Evolutionary conservation across 2,888 invertebrate genomes (phyloP).

Genomic region (Bombylius discolor): DNA sequence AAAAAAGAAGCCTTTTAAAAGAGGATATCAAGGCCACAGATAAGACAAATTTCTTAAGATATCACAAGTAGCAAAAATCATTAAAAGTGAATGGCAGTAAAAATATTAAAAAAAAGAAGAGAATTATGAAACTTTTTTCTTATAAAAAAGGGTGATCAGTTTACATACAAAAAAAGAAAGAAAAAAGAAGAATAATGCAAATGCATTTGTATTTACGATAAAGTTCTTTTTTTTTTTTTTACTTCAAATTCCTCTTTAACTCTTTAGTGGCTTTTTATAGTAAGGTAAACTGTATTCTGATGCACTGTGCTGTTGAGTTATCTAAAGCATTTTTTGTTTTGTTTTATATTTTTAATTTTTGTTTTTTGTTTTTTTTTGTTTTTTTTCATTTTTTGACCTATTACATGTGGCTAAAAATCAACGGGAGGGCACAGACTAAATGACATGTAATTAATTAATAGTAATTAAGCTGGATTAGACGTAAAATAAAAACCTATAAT

Average conservation of each 20-base stretch:
- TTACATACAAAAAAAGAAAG: not conserved
- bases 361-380: not conserved
- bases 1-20: not conserved
- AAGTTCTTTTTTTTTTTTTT: not conserved
- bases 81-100: not conserved
- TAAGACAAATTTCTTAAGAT: not conserved
- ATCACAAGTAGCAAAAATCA: constrained; percentile 4
- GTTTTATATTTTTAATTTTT: too few species aligned
- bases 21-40: constrained; percentile 4
- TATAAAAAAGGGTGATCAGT: not conserved
- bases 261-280: too few species aligned
- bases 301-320: too few species aligned
- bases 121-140: too few species aligned
- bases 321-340: too few species aligned
- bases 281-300: too few species aligned
- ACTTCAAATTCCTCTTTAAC: too few species aligned
- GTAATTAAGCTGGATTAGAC: constrained; percentile 20
- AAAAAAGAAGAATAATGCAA: constrained; percentile 3
- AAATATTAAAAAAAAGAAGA: not conserved
- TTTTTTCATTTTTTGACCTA: not conserved
- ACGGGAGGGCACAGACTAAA: constrained; percentile 17
- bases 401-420: constrained; percentile 9
- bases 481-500: constrained; percentile 8
- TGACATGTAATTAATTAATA: constrained; percentile 22
- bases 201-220: constrained; percentile 1